A percentile compares a stretch with the other conserved stretches of the same genome.
Evolutionary conservation across 2,888 invertebrate species (phyloP).

Genomic region (Halocaridina rubra): DNA sequence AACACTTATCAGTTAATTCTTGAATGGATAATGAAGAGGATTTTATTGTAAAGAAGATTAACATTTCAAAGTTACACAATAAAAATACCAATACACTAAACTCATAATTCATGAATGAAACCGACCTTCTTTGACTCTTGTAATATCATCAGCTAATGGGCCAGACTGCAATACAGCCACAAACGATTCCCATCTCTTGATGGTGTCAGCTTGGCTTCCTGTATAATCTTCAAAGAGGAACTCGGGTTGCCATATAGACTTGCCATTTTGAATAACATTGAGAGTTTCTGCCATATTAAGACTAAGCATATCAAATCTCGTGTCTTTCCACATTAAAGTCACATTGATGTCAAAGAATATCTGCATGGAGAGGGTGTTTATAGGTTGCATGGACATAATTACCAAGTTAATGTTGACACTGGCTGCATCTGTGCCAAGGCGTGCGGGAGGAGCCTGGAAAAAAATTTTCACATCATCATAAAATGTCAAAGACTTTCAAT

Average conservation of each 20-base stretch:
- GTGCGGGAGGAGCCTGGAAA: conserved; percentile 57
- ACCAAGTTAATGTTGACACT: conserved; percentile 22
- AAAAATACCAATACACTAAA: no score
- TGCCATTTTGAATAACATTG: conserved; percentile 44
- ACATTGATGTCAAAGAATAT: conserved; percentile 24
- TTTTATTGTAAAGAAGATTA: no score
- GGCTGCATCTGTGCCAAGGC: conserved; percentile 47
- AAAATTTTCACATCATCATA: no score
- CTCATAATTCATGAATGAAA: no score
- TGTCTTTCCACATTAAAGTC: conserved; percentile 49
- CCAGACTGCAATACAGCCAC: conserved; percentile 55
- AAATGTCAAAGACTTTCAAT: background rate
- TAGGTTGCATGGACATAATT: conserved; percentile 55
- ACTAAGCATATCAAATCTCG: conserved; percentile 52
- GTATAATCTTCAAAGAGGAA: conserved; percentile 51
- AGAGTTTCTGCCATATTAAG: conserved; percentile 55
- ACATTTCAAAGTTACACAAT: no score
- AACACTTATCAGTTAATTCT: no score
- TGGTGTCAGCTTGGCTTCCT: conserved; percentile 39
- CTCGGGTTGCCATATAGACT: conserved; percentile 47
- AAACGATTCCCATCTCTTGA: conserved; percentile 38
- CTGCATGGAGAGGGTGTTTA: conserved; percentile 45
- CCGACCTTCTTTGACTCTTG: conserved; percentile 57
- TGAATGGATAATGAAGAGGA: no score
- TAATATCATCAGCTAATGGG: conserved; percentile 47